Evolutionary conservation across 2,113 vertebrate species (phyloP).

Genomic region (Todiramphus saurophagus): DNA sequence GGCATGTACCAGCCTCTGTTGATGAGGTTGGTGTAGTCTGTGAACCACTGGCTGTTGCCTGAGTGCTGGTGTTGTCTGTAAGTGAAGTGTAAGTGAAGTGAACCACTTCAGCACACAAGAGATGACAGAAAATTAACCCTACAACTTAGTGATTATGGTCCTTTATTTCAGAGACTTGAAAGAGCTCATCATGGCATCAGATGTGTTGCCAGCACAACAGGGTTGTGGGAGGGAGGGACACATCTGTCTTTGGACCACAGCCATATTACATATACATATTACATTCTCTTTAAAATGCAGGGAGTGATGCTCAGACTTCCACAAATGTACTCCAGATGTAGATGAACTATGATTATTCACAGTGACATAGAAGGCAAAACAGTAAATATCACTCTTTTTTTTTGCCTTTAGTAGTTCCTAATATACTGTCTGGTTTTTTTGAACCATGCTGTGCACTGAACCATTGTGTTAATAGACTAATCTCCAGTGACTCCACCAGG

Average conservation of each 20-base stretch:
- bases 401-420: not conserved
- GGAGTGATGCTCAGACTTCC: not conserved
- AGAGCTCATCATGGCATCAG: not conserved
- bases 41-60: too few relatives aligned
- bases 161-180: not conserved
- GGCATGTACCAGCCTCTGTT: accelerated
- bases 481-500: not conserved
- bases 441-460: not conserved
- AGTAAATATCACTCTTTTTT: not conserved
- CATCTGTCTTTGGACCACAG: not conserved
- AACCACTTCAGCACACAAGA: not conserved
- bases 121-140: not conserved
- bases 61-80: too few relatives aligned
- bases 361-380: not conserved
- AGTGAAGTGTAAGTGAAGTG: too few relatives aligned
- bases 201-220: not conserved
- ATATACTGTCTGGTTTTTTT: not conserved
- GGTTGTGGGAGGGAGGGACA: too few relatives aligned
- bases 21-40: too few relatives aligned
- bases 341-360: not conserved
- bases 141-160: not conserved
- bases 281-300: not conserved
- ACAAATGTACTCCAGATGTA: not conserved
- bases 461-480: not conserved
- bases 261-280: not conserved